A percentile compares a stretch with the other conserved stretches of the same genome.
Evolutionary conservation across 2,113 vertebrate species (phyloP).

Genomic region (Thamnophis sirtalis): DNA sequence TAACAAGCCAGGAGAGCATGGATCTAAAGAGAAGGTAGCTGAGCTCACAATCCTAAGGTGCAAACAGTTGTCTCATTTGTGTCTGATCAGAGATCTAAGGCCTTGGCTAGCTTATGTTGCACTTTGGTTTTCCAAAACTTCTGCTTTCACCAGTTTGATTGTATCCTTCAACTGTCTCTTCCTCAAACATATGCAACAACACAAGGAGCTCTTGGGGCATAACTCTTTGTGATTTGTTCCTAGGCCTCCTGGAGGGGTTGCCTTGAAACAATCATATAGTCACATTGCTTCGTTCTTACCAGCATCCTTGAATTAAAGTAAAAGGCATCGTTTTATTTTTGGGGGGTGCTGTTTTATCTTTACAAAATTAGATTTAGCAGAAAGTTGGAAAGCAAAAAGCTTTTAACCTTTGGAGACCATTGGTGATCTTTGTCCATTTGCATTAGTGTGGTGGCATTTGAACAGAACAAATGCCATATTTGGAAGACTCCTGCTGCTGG

Average conservation of each 20-base stretch:
- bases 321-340: slow-evolving; percentile 58
- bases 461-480: slow-evolving; percentile 20
- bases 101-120: background rate
- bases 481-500: background rate
- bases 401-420: slow-evolving; percentile 63
- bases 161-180: background rate
- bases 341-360: slow-evolving; percentile 43
- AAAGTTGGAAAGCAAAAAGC: slow-evolving; percentile 63
- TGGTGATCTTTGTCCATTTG: slow-evolving; percentile 34
- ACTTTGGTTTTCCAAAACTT: background rate
- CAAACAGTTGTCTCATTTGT: background rate
- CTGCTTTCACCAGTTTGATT: background rate
- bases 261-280: background rate
- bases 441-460: slow-evolving; percentile 13
- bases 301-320: slow-evolving; percentile 55
- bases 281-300: slow-evolving; percentile 45
- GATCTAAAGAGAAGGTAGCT: background rate
- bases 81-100: background rate
- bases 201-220: background rate
- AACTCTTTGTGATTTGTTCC: slow-evolving; percentile 2
- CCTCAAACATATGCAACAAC: accelerated
- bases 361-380: slow-evolving; percentile 24
- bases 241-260: background rate
- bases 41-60: background rate
- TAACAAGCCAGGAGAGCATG: background rate